Evolutionary conservation across 2,113 vertebrate genomes (phyloP), one percentile per base, ranked within the genome.

Genomic region (Urocynchramus pylzowi): DNA sequence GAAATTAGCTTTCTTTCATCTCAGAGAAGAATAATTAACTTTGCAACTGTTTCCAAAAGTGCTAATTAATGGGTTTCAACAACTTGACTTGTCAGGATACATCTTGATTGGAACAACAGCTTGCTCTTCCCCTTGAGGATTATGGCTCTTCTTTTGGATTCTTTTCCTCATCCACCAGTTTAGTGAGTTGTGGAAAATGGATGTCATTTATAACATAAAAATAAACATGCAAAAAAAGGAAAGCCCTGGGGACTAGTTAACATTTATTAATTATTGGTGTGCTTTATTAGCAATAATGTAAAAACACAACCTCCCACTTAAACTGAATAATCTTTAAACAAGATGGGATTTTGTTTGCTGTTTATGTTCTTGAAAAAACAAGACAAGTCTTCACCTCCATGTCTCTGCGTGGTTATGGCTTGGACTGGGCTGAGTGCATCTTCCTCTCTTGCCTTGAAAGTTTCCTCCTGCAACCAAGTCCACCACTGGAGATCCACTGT

Each of bases 31-130:
- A 98, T 98, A 98, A 98, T 98, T 98, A 98, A 98, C 97, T 98
- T 98, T 98, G 97, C 97, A 98, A 98, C 97, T 98, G 98, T 98
- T 98, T 98, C 97, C 97, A 98, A 98, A 98, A 98, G 98, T 98
- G 98, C 98, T 98, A 98, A 98, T 98, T 98, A 98, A 98, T 98
- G 98, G 96, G 86, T 98, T 98, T 98, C 98, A 97, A 96, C 97
- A 98, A 98, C 97, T 98, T 96, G 97, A 97, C 97, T 97, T 98
- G 98, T 98, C 98, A 98, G 98, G 96, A 97, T 97, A 91, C 96
- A 93, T 74, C 91, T 93, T 44, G 52, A 98, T 97, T 96, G 77
- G 93, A 98, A 93, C 97, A 95, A 94, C 97, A 95, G 95, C 97
- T 87, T 94, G 83, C 37, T 90, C 77, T 96, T 87, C 94, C 97